Evolutionary conservation across 2,113 vertebrate species (phyloP), one percentile per base, ranked within the genome.

Genomic region (Grammomys surdaster): DNA sequence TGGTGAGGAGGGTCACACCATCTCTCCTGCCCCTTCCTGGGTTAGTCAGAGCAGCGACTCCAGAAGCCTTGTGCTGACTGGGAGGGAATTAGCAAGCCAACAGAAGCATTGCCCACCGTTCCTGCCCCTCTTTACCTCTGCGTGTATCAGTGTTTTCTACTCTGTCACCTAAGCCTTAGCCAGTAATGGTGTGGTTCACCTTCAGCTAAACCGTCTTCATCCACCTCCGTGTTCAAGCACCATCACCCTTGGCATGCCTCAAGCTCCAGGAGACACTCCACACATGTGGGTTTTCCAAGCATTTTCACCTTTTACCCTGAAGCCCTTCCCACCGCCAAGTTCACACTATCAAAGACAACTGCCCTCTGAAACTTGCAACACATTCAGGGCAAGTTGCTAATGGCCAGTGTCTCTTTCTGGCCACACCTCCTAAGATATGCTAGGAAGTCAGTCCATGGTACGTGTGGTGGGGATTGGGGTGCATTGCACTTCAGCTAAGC

Each of bases 11-110:
- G 54, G 81, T 20, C 16, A 2, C 28, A 36, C 33, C 12, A 43
- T 73, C 48, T 33, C 48, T 90, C 80, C 80, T 95, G 72, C 51
- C 13, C 24, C n/a, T 96, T 90, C 75, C 58, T 56, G 56, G 24
- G 48, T 86, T 72, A 51, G 24, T 94, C 92, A 69, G 85, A 72
- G 90, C 70, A 95, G 70, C 93, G 84, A 86, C 63, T 33, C 72
- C 90, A 95, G 26, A 46, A 92, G 70, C 0, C 4, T 14, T 58
- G 31, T 36, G 46, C 63, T 33, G 14, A 63, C 43, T 43, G 17
- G 2, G 8, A 10, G 54, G 17, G 17, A 88, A 58, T 36, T 31
- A 78, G 6, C n/a, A 20, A 87, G 60, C 51, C 26, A 65, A 65
- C 73, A 90, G 63, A 63, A 16, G 36, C 22, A 9, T 1, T 84